Conservation (phyloP, 2,113 vertebrate species). For the Neoarius graeffei region DNA sequence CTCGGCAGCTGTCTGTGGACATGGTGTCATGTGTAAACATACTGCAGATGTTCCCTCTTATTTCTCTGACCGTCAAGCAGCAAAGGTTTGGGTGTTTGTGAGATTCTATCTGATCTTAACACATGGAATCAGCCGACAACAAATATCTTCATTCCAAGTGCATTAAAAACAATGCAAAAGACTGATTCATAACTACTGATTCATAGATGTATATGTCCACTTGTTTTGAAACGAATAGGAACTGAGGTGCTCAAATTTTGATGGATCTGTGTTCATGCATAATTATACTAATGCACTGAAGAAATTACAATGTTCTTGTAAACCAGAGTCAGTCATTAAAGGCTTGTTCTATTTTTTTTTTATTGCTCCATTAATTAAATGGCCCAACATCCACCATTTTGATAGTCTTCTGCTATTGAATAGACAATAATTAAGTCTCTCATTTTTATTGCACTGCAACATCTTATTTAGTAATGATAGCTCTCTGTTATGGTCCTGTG, state of each 20-base stretch:
- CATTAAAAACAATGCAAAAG: neutral
- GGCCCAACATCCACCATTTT: neutral
- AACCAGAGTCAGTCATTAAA: neutral
- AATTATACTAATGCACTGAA: neutral
- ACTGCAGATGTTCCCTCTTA: conserved; percentile 38
- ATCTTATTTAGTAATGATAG: neutral
- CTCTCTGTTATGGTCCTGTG: conserved; percentile 1
- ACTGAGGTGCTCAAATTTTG: neutral
- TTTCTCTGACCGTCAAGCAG: conserved; percentile 4
- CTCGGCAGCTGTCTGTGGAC: conserved; percentile 46
- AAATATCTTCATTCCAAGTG: neutral
- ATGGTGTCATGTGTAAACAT: conserved; percentile 32
- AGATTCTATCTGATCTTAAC: neutral
- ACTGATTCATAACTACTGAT: neutral
- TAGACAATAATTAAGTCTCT: neutral
- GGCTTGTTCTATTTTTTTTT: neutral
- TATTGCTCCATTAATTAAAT: conserved; percentile 11
- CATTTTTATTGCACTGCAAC: neutral
- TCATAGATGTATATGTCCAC: neutral
- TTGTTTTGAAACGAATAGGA: neutral
- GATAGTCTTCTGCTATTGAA: conserved; percentile 3
- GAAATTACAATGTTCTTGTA: neutral
- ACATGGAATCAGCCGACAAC: neutral
- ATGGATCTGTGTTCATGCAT: neutral
- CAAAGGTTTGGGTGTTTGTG: neutral